Percentiles rank a stretch among this genome's conserved stretches.
Evolutionary conservation across 2,113 vertebrate genomes (phyloP).

Genomic region (Corythornis cristatus): DNA sequence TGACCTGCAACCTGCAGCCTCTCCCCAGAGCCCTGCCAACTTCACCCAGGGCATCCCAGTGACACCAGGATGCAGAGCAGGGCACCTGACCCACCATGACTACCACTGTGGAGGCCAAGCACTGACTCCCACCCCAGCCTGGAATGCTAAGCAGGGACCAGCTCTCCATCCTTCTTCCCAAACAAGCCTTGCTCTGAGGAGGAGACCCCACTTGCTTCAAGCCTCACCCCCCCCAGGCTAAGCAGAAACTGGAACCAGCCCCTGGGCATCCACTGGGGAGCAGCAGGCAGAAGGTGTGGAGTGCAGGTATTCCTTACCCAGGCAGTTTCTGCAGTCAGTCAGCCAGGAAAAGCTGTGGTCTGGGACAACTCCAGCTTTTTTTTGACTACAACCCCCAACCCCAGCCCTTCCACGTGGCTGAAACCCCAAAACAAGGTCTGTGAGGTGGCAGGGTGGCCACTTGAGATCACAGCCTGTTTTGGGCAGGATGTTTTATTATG

Average conservation of each 20-base stretch:
- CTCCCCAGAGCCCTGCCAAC: neutral
- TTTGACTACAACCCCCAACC: neutral
- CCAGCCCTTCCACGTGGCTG: neutral
- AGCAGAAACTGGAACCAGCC: neutral
- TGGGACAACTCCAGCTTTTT: neutral
- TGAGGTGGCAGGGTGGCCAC: neutral
- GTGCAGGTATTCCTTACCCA: neutral
- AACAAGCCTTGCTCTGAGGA: neutral
- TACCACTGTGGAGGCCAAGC: neutral
- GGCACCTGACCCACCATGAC: neutral
- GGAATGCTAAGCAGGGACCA: neutral
- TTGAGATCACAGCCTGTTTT: neutral
- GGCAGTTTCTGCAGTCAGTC: neutral
- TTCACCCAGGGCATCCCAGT: accelerated
- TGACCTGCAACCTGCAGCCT: neutral
- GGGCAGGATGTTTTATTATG: neutral
- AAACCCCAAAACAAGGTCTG: neutral
- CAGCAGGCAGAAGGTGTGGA: neutral
- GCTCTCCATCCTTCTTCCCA: neutral
- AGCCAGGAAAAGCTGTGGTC: neutral
- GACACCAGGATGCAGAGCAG: neutral
- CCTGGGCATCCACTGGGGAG: neutral
- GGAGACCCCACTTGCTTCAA: neutral
- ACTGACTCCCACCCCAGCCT: neutral
- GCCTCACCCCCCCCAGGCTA: neutral